Conservation (phyloP, 2,888 invertebrate genomes). For the Morpho helenor region DNA sequence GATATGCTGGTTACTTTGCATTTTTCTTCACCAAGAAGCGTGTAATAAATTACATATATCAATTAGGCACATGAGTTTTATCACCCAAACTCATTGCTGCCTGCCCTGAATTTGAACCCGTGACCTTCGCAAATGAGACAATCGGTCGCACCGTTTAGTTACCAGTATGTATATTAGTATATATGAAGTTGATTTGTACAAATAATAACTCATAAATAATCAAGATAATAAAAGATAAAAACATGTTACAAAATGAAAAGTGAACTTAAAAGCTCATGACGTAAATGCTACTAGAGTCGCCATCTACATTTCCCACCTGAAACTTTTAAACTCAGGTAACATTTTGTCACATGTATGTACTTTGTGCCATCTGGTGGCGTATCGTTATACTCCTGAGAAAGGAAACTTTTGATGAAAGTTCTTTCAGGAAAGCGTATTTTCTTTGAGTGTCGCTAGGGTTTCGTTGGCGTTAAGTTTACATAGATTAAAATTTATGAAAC, state of each 20-base stretch:
- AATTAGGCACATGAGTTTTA: background rate
- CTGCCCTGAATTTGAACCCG: background rate
- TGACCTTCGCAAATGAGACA: background rate
- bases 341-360: background rate
- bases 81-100: background rate
- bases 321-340: slow-evolving; percentile 1
- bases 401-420: background rate
- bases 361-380: slow-evolving; percentile 17
- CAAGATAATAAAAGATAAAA: too few species aligned
- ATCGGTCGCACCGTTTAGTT: too few species aligned
- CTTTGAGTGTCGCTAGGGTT: slow-evolving; percentile 14
- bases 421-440: background rate
- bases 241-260: too few species aligned
- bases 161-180: too few species aligned
- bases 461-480: too few species aligned
- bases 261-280: background rate
- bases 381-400: slow-evolving; percentile 6
- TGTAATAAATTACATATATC: too few species aligned
- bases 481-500: too few species aligned
- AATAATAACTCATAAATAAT: too few species aligned
- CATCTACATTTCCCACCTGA: slow-evolving; percentile 12
- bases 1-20: too few species aligned
- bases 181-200: too few species aligned
- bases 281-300: slow-evolving; percentile 1
- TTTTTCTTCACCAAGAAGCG: too few species aligned